Evolutionary conservation across 2,888 invertebrate species (phyloP), one percentile per base, ranked within the genome.

Genomic region (Digitonthophagus gazella): DNA sequence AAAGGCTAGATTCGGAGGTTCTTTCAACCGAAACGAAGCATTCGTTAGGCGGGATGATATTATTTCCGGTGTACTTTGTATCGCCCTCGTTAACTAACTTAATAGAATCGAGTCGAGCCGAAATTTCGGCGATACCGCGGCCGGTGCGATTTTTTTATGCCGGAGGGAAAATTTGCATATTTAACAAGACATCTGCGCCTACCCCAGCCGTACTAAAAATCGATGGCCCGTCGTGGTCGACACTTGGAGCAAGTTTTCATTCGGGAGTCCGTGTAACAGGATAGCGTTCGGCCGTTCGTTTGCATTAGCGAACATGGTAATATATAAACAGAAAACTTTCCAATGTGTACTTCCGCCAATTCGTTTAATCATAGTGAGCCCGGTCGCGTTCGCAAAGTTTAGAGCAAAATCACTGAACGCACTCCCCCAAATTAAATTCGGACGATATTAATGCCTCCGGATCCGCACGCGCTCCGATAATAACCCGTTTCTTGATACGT

Each of bases 61-160:
- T 44, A 44, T 44, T 44, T 44, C 11, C 11, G 28, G 28, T 44
- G 28, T 44, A 44, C 28, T 44, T 44, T 44, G 28, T 44, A 44
- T 44, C 28, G 11, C 28, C 79, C 80, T 81, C 80, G 80, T 81
- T 81, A 80, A 79, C 79, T 80, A 81, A 81, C 80, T 80, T 80
- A 81, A 81, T 81, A 80, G 80, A 77, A 78, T 77, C 70, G 74
- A 74, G 74, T 72, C 75, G 76, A 72, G 71, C 72, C 74, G 11
- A 44, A 44, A 44, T 44, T 44, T 44, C 11, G 11, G 8, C 11
- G 28, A 44, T 44, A 44, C 8, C 28, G 8, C 6, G 28, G 11
- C 28, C 8, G 8, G 28, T 8, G 6, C 11, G 6, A 1, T 11
- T 44, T 44, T 44, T 44, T 44, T 44, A 58, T 58, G 3, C 18